Percentiles rank a stretch among this genome's conserved stretches.
phyloP scores from a whole-genome alignment of 1,140 invertebrate species.

The silkworm (Bombyx mori) region DNA sequence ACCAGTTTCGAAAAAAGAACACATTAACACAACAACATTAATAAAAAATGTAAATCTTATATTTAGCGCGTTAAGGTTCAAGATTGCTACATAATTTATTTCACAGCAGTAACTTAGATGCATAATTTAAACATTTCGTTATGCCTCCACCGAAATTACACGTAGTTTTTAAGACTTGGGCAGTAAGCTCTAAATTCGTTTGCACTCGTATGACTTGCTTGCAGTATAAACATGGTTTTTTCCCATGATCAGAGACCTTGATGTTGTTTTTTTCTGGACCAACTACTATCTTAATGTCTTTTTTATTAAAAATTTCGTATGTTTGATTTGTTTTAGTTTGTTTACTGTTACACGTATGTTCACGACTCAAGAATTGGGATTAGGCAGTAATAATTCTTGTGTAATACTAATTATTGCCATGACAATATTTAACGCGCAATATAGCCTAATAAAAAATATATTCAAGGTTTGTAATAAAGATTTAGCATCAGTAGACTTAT shows the following conservation, averaged over 20 bases:
- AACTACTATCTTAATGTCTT: conserved; percentile 52
- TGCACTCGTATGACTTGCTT: no score
- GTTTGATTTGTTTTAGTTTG: neutral
- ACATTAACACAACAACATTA: neutral
- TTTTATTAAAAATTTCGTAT: conserved; percentile 32
- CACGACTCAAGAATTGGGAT: no score
- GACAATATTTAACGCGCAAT: no score
- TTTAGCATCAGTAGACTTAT: no score
- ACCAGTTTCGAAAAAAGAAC: conserved; percentile 23
- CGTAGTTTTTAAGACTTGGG: neutral
- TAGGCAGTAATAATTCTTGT: no score
- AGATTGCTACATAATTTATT: neutral
- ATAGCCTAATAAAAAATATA: no score
- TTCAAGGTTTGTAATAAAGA: no score
- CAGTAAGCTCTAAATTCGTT: neutral
- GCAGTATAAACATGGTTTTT: neutral
- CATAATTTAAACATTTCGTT: neutral
- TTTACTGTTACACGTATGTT: no score
- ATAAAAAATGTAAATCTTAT: neutral
- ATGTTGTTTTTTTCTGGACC: conserved; percentile 32
- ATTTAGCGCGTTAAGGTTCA: neutral
- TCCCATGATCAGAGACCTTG: conserved; percentile 4
- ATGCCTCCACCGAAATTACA: neutral
- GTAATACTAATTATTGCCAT: no score
- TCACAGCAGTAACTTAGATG: neutral